Conservation (phyloP, 2,888 invertebrate species). For the Laothoe populi region DNA sequence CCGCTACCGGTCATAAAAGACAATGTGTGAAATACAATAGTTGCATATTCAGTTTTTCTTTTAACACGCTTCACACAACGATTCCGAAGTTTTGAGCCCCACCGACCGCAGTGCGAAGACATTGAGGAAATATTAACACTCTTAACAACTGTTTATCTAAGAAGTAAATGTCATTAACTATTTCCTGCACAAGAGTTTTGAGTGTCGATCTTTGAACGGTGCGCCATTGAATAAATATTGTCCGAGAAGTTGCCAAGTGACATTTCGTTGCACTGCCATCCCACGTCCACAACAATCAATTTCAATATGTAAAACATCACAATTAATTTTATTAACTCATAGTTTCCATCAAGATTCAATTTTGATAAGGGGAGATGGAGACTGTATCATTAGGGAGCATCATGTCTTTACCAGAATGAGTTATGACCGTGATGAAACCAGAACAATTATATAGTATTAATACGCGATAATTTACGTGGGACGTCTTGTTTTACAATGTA, state of each 20-base stretch:
- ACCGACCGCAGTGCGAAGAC: conserved; percentile 35
- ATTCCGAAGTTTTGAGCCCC: conserved; percentile 8
- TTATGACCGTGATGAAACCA: conserved; percentile 45
- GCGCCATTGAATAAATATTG: conserved; percentile 80
- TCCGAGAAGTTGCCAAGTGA: conserved; percentile 79
- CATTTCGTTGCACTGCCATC: conserved; percentile 69
- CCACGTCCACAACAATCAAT: conserved; percentile 74
- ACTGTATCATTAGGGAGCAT: conserved; percentile 64
- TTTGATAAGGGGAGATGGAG: conserved; percentile 69
- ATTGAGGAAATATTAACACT: conserved; percentile 69
- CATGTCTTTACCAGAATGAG: conserved; percentile 55
- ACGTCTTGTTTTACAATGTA: conserved; percentile 36
- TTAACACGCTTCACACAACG: background rate
- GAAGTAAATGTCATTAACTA: conserved; percentile 78
- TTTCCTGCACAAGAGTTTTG: conserved; percentile 75
- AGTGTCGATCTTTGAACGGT: conserved; percentile 71
- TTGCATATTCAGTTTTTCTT: conserved; percentile 25
- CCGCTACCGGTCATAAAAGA: conserved; percentile 13
- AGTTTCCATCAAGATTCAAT: conserved; percentile 79
- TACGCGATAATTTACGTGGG: conserved; percentile 19
- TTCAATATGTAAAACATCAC: conserved; percentile 76
- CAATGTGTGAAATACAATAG: conserved; percentile 12
- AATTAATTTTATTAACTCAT: conserved; percentile 79
- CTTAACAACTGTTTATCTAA: conserved; percentile 70
- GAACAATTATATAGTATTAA: conserved; percentile 16